A percentile compares a stretch with the other conserved stretches of the same genome.
Conservation (phyloP, 2,888 invertebrate genomes). For the Eupithecia tripunctaria region DNA sequence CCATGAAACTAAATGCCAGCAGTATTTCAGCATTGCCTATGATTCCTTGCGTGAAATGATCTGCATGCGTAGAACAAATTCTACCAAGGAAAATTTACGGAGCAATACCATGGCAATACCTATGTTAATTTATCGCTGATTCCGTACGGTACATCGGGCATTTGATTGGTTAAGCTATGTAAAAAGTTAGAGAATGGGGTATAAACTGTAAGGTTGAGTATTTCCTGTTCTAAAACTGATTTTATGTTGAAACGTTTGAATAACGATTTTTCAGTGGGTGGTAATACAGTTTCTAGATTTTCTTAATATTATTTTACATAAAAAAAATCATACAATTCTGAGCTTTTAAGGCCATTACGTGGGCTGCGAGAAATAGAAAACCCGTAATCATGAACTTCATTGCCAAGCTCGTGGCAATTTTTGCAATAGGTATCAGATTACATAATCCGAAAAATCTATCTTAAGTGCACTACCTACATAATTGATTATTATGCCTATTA, state of each 20-base stretch:
- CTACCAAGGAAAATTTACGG: slow-evolving; percentile 55
- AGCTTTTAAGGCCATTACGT: neutral
- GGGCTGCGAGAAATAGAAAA: neutral
- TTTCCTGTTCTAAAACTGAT: slow-evolving; percentile 23
- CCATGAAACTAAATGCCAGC: neutral
- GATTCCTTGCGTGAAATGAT: slow-evolving; percentile 57
- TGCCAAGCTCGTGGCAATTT: neutral
- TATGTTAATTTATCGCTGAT: slow-evolving; percentile 55
- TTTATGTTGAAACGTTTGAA: slow-evolving; percentile 17
- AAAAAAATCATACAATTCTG: neutral
- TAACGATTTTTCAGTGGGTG: neutral
- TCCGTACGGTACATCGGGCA: slow-evolving; percentile 37
- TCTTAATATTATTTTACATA: too few species aligned
- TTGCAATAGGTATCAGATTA: neutral
- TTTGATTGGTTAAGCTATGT: slow-evolving; percentile 45
- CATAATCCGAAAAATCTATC: neutral
- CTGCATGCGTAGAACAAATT: slow-evolving; percentile 62
- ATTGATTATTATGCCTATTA: neutral
- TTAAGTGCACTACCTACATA: neutral
- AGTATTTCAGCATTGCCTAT: slow-evolving; percentile 33
- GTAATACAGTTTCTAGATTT: neutral
- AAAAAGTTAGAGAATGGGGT: slow-evolving; percentile 42
- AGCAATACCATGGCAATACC: slow-evolving; percentile 50
- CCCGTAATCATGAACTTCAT: neutral
- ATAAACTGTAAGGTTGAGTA: slow-evolving; percentile 38